Evolutionary conservation across 2,888 invertebrate species (phyloP).

Genomic region (Hyles lineata): DNA sequence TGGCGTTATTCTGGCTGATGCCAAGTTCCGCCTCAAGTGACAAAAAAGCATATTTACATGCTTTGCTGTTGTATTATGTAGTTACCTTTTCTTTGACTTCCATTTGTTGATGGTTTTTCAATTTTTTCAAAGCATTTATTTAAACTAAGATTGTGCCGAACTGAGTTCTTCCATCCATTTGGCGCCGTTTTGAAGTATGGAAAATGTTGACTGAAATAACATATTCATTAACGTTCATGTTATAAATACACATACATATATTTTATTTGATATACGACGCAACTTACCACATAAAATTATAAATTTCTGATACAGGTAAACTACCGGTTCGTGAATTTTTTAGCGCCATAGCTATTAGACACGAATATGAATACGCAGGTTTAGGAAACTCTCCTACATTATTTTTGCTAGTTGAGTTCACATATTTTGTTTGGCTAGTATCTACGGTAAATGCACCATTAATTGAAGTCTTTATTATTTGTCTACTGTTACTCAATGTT

Average conservation of each 20-base stretch:
- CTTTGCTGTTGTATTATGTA: background rate
- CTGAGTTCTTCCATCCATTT: constrained; percentile 99
- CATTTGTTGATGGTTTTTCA: constrained; percentile 95
- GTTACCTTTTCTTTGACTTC: constrained; percentile 91
- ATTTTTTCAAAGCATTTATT: constrained; percentile 99
- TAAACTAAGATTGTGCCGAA: constrained; percentile 97
- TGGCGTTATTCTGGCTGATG: background rate
- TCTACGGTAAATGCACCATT: constrained; percentile 72
- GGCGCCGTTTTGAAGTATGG: constrained; percentile 99
- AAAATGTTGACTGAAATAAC: constrained; percentile 93
- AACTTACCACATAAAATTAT: constrained; percentile 98
- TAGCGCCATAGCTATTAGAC: constrained; percentile 98
- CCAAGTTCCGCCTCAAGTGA: too few relatives aligned
- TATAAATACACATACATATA: too few relatives aligned
- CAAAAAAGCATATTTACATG: background rate
- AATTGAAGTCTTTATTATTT: constrained; percentile 80
- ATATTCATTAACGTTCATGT: constrained; percentile 34
- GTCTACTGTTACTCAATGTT: constrained; percentile 76
- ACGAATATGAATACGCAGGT: constrained; percentile 98
- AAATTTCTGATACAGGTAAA: constrained; percentile 98
- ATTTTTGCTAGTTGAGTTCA: constrained; percentile 72
- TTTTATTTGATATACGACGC: too few relatives aligned
- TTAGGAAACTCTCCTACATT: constrained; percentile 92
- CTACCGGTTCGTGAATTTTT: constrained; percentile 98
- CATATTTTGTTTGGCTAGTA: constrained; percentile 73